Conservation (phyloP, 2,797 vertebrate genomes). For the Iguana delicatissima region DNA sequence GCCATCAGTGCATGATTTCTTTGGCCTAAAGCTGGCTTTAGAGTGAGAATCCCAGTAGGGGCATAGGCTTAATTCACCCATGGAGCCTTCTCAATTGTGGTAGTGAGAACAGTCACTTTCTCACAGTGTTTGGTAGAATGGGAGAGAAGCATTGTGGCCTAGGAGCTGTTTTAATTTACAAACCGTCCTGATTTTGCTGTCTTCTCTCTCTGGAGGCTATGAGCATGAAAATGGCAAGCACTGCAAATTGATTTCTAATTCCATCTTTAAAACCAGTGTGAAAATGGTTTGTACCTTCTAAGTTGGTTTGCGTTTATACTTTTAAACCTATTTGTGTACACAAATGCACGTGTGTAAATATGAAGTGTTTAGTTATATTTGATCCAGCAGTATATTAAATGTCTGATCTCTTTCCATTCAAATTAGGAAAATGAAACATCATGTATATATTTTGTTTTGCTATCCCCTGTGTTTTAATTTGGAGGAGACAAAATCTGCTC, state of each 20-base stretch:
- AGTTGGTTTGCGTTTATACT: not conserved
- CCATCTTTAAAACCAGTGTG: not conserved
- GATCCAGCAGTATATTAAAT: not conserved
- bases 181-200: not conserved
- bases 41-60: accelerated
- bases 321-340: not conserved
- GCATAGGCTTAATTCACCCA: not conserved
- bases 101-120: not conserved
- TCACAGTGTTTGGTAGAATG: not conserved
- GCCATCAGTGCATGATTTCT: not conserved
- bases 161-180: accelerated
- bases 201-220: not conserved
- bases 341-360: conserved; percentile 52
- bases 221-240: not conserved
- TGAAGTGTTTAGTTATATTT: not conserved
- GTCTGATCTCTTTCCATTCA: not conserved
- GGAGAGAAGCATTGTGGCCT: not conserved
- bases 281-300: not conserved
- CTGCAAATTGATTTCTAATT: not conserved
- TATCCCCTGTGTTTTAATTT: not conserved
- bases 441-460: not conserved
- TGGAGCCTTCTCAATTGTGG: not conserved
- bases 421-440: not conserved
- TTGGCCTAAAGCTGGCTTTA: not conserved
- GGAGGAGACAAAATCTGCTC: not conserved